phyloP scores from a whole-genome alignment of 1,140 invertebrate genomes.

The Drosophila willistoni region DNA sequence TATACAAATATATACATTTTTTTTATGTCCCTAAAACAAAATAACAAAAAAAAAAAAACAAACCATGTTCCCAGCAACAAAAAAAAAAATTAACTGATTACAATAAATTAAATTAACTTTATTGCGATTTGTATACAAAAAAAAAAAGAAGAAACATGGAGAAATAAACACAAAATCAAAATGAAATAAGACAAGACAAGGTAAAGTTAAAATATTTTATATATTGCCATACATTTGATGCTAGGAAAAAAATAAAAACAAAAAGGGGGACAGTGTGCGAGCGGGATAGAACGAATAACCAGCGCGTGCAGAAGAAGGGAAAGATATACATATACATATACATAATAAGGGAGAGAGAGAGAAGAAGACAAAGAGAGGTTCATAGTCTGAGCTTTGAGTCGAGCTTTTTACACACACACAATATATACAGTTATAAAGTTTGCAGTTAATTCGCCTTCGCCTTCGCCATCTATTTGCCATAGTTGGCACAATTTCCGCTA shows the following conservation, averaged over 20 bases:
- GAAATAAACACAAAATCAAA: conserved; percentile 53
- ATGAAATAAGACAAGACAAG: conserved; percentile 37
- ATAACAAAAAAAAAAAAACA: neutral
- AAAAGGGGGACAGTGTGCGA: conserved; percentile 40
- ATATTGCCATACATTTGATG: conserved; percentile 28
- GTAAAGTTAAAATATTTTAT: conserved; percentile 24
- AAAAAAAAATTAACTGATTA: conserved; percentile 36
- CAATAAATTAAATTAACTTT: conserved; percentile 78
- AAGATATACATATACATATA: neutral
- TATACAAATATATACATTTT: neutral
- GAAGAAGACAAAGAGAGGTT: conserved; percentile 11
- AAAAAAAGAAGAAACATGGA: conserved; percentile 30
- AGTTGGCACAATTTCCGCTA: conserved; percentile 72
- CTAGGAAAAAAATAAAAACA: conserved; percentile 30
- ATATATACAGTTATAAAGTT: conserved; percentile 49
- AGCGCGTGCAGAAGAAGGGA: neutral
- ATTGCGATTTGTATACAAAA: conserved; percentile 66
- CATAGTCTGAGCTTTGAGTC: conserved; percentile 31
- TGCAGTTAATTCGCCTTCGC: neutral
- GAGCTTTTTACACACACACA: conserved; percentile 49
- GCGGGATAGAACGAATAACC: conserved; percentile 1
- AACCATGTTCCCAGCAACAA: neutral
- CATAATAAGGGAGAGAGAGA: neutral
- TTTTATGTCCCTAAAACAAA: neutral
- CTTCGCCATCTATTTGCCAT: conserved; percentile 61